Base-by-base conservation (phyloP, 2,113 vertebrate species). In the Toxotes jaculatrix region DNA sequence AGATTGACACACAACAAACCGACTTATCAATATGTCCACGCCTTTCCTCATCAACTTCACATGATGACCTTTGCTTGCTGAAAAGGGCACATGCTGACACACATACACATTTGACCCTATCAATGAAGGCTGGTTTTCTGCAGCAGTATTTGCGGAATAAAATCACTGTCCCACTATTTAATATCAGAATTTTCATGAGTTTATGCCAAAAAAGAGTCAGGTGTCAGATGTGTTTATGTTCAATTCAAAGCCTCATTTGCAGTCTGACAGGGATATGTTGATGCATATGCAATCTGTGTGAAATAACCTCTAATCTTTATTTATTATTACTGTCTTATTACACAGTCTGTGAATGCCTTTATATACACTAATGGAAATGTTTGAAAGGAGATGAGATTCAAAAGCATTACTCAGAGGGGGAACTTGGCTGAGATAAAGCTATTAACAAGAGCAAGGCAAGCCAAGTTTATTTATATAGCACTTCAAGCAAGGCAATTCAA, bases 1-100 rank as follows among this genome's bases (percentile, higher is more conserved):
- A 82, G 34, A 55, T 43, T 69, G 59, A 14, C 27, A 17, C 21
- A 21, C 31, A 21, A 0, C 10, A 72, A 62, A 49, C 16, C 47
- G 43, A 68, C 23, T n/a, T 9, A 71, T 86, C 73, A 64, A 75
- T 62, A 79, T 53, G 32, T 27, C 56, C 56, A 60, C 1, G 13
- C 81, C 71, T 47, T 40, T 13, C 0, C 69, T 49, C 57, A 69
- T 84, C 49, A 74, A 16, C 13, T 32, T 73, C 27, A 53, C 47
- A 23, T 32, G 38, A 51, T 32, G 71, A 32, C 17, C 16, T 63
- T 42, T 55, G 7, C 43, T 27, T 32, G 31, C 59, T 69, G 45
- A 55, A 45, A 69, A 70, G 19, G 60, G 13, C 19, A 65, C 65
- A 56, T 19, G 13, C 13, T 82, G 71, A 19, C 57, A 34, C 57